Conservation (phyloP, 23 tunicate genomes). For the Styela clava region DNA sequence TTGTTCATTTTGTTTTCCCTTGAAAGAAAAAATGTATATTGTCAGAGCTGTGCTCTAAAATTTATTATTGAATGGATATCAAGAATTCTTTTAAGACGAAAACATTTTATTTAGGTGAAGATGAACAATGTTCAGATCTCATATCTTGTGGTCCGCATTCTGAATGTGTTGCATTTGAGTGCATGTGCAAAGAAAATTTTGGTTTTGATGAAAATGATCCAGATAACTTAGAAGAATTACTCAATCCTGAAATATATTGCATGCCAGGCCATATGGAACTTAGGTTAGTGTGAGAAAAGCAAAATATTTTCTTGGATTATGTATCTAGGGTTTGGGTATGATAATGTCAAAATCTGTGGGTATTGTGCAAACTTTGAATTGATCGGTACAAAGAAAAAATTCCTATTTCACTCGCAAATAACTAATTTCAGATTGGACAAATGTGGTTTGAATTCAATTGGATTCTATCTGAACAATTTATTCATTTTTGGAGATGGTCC, state of each 20-base stretch:
- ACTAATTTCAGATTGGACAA: conserved; percentile 5
- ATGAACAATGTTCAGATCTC: conserved; percentile 5
- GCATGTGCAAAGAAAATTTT: background rate
- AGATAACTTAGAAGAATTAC: background rate
- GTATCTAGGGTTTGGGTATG: too few species aligned
- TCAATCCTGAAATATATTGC: conserved; percentile 1
- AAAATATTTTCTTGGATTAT: background rate
- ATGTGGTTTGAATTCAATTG: conserved; percentile 17
- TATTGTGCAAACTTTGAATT: too few species aligned
- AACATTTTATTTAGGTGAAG: background rate
- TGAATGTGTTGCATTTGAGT: conserved; percentile 2
- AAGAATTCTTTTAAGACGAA: background rate
- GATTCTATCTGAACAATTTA: background rate
- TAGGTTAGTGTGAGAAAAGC: conserved; percentile 1
- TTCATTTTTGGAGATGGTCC: conserved; percentile 22
- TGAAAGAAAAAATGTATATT: too few species aligned
- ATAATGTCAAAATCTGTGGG: too few species aligned
- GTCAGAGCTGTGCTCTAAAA: too few species aligned
- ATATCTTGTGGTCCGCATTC: conserved; percentile 10
- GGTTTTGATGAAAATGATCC: conserved; percentile 9
- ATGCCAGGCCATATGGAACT: conserved; percentile 1
- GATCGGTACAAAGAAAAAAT: too few species aligned
- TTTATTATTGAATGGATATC: too few species aligned
- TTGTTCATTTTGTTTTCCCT: too few species aligned
- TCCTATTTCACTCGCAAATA: too few species aligned